Percentiles rank a stretch among this genome's conserved stretches.
Conservation (phyloP, 2,113 vertebrate species). For the Pavo muticus region DNA sequence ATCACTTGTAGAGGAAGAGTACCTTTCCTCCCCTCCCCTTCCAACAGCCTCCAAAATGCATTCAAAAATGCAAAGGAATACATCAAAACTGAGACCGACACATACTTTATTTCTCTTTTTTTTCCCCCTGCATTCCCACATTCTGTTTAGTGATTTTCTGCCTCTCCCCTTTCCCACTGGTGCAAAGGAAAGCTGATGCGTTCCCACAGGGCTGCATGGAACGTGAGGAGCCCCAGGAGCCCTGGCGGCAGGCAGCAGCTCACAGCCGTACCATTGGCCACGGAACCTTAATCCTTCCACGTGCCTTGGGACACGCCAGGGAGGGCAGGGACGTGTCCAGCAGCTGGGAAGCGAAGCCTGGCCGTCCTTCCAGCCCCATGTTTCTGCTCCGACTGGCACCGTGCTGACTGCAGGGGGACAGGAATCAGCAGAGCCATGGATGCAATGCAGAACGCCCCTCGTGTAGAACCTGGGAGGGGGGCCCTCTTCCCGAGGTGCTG, state of each 20-base stretch:
- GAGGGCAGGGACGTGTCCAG: neutral
- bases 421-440: neutral
- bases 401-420: neutral
- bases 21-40: neutral
- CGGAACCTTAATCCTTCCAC: neutral
- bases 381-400: neutral
- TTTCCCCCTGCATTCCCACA: neutral
- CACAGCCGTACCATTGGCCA: neutral
- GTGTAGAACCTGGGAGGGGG: neutral
- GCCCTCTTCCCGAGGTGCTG: neutral
- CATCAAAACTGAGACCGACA: neutral
- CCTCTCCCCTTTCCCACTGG: neutral
- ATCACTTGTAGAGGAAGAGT: conserved; percentile 36
- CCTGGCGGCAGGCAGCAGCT: neutral
- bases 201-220: neutral
- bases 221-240: neutral
- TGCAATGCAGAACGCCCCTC: neutral
- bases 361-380: neutral
- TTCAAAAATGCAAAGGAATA: neutral
- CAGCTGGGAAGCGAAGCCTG: neutral
- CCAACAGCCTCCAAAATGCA: neutral
- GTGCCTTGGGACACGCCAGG: neutral
- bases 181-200: neutral
- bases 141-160: neutral
- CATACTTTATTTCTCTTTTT: neutral